Evolutionary conservation across 2,888 invertebrate genomes (phyloP).

Genomic region (Tachina lurida): DNA sequence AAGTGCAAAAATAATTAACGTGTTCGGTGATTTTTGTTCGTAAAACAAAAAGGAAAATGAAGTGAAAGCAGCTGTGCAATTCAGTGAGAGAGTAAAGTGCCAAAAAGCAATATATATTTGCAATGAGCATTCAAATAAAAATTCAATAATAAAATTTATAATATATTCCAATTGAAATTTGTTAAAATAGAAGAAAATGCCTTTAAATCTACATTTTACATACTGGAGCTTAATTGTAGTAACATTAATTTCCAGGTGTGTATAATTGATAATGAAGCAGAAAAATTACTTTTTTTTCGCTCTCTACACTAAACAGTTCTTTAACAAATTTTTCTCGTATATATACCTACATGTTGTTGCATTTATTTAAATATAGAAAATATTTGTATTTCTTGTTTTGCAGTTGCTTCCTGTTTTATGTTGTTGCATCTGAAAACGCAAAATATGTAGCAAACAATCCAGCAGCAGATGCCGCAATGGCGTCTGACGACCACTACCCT

Average conservation of each 20-base stretch:
- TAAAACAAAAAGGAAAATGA: conserved; percentile 45
- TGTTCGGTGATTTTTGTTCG: conserved; percentile 42
- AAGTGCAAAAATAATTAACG: conserved; percentile 9
- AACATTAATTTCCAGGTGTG: conserved; percentile 73
- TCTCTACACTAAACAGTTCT: background rate
- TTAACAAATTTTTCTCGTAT: background rate
- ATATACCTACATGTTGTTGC: conserved; percentile 27
- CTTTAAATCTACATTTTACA: conserved; percentile 67
- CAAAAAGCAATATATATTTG: conserved; percentile 56
- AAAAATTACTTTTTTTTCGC: conserved; percentile 6
- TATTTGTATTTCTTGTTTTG: conserved; percentile 53
- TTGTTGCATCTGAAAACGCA: conserved; percentile 72
- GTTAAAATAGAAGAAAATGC: conserved; percentile 70
- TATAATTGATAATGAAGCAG: background rate
- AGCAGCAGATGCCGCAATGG: conserved; percentile 46
- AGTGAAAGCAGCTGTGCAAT: conserved; percentile 53
- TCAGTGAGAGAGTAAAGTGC: conserved; percentile 61
- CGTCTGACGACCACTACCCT: conserved; percentile 27
- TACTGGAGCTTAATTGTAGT: conserved; percentile 70
- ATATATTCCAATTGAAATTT: background rate
- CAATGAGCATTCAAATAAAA: conserved; percentile 39
- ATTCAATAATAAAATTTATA: background rate
- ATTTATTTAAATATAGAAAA: conserved; percentile 15
- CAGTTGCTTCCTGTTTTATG: conserved; percentile 73
- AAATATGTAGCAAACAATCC: conserved; percentile 67